These are phyloP conservation scores for Andricus curvator DNA, from an alignment of 2,888 invertebrate species.

Conservation along the genomic window DNA sequence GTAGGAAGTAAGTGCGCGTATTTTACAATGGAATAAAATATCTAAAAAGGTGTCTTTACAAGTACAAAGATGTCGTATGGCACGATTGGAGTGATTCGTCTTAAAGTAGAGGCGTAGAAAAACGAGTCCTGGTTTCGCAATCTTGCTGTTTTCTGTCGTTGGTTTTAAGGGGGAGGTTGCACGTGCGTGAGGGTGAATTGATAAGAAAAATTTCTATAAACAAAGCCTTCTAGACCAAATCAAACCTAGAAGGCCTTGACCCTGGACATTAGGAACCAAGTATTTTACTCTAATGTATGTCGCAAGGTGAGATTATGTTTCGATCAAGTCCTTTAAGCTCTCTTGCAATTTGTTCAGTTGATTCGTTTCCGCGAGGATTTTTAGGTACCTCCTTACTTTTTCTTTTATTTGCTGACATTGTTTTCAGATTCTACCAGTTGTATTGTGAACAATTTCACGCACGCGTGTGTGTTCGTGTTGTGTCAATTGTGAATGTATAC, in stretches of 20 bases:
- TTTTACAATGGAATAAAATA: conserved; percentile 28
- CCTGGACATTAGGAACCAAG: conserved; percentile 58
- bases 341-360: not conserved
- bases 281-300: conserved; percentile 42
- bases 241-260: conserved; percentile 45
- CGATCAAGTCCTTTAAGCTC: conserved; percentile 20
- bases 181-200: conserved; percentile 10
- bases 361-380: conserved; percentile 17
- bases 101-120: conserved; percentile 37
- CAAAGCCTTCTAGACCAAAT: conserved; percentile 41
- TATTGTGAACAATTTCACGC: conserved; percentile 56
- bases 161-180: not conserved
- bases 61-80: conserved; percentile 40
- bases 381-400: not conserved
- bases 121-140: conserved; percentile 39
- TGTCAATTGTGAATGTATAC: conserved; percentile 59
- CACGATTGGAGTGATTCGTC: conserved; percentile 37
- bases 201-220: conserved; percentile 1
- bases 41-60: conserved; percentile 37
- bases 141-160: conserved; percentile 9
- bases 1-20: conserved; percentile 34
- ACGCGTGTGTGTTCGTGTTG: conserved; percentile 54
- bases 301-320: conserved; percentile 45
- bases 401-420: conserved; percentile 47
- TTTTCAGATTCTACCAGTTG: conserved; percentile 37